Percentiles rank a stretch among this genome's conserved stretches.
Conservation (phyloP, 2,113 vertebrate species). For the Rousettus leschenaultii region DNA sequence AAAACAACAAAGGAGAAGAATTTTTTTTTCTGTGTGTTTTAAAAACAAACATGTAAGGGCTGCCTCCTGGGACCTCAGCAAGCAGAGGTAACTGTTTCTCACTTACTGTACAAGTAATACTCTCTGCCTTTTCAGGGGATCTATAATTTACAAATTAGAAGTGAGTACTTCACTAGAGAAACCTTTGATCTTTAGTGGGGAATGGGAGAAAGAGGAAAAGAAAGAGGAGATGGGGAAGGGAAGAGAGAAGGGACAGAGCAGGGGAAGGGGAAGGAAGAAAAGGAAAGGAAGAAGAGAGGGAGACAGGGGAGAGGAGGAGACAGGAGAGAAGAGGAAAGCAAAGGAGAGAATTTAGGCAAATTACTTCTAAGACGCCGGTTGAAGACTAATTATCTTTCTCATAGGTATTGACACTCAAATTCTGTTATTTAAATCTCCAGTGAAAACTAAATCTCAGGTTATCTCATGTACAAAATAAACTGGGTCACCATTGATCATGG, state of each 20-base stretch:
- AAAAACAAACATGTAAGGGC: background rate
- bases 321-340: background rate
- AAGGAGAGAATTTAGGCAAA: background rate
- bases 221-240: rapidly evolving
- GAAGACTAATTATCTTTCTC: constrained; percentile 39
- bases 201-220: too few relatives aligned
- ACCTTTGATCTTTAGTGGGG: background rate
- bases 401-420: constrained; percentile 44
- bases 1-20: background rate
- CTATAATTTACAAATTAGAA: background rate
- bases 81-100: background rate
- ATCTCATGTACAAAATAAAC: background rate
- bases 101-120: background rate
- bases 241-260: too few relatives aligned
- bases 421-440: constrained; percentile 35
- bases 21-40: background rate
- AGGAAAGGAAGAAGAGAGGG: background rate
- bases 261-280: rapidly evolving
- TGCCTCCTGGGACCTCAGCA: background rate
- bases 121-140: background rate
- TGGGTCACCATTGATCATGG: constrained; percentile 67
- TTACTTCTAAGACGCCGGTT: constrained; percentile 37
- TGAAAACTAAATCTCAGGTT: constrained; percentile 12
- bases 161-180: background rate
- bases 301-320: background rate